A percentile compares a stretch with the other conserved stretches of the same genome.
These are phyloP conservation scores for Corythoichthys haematopterus DNA, from an alignment of 2,113 vertebrate genomes.

Conservation along the genomic window DNA sequence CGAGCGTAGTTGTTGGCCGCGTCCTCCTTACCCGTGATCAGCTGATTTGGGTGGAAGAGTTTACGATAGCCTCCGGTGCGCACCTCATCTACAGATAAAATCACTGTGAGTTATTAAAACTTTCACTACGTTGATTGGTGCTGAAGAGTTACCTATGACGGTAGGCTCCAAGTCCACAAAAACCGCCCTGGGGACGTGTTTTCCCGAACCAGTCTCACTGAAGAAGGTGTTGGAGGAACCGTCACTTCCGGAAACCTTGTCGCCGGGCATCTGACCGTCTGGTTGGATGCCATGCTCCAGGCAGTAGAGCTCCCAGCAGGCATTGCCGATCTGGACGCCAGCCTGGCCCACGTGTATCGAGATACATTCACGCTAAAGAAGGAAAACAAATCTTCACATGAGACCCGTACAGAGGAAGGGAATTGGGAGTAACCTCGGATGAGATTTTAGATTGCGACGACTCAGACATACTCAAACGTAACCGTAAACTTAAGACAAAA, in stretches of 20 bases:
- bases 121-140: background rate
- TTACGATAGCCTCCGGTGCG: constrained; percentile 5
- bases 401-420: background rate
- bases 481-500: background rate
- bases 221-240: constrained; percentile 10
- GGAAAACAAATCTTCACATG: background rate
- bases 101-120: background rate
- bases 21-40: constrained; percentile 9
- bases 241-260: background rate
- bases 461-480: background rate
- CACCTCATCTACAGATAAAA: background rate
- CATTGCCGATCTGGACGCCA: constrained; percentile 9
- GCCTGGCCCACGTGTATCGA: constrained; percentile 7
- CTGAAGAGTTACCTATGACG: constrained; percentile 1
- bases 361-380: constrained; percentile 1
- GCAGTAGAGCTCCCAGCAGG: constrained; percentile 7
- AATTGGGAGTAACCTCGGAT: background rate
- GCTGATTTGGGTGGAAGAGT: constrained; percentile 6
- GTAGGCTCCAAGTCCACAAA: constrained; percentile 7
- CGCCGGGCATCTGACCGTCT: background rate
- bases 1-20: constrained; percentile 12
- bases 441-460: background rate
- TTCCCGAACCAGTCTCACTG: constrained; percentile 1
- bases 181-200: constrained; percentile 5
- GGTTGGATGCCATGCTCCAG: constrained; percentile 9